A percentile compares a stretch with the other conserved stretches of the same genome.
Evolutionary conservation across 2,113 vertebrate genomes (phyloP).

Genomic region (Greenwoodochromis staneri): DNA sequence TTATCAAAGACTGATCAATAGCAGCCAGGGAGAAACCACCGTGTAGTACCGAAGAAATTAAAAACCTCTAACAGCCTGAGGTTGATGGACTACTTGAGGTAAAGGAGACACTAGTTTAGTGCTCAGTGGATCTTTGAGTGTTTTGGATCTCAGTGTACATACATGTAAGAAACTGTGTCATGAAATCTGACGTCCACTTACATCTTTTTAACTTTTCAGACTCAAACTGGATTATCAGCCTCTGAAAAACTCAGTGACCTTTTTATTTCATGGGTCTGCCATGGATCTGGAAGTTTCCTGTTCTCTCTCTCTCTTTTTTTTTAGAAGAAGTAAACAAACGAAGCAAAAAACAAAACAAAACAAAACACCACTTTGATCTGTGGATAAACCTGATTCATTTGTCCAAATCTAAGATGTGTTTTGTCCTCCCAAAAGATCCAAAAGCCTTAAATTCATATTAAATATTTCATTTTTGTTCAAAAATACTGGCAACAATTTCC

Average conservation of each 20-base stretch:
- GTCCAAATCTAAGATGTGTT: neutral
- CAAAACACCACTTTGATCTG: neutral
- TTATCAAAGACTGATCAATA: slow-evolving; percentile 80
- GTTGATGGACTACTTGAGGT: neutral
- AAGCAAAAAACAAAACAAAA: neutral
- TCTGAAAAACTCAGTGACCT: neutral
- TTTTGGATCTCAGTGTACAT: neutral
- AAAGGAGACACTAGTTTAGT: neutral
- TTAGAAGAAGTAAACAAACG: neutral
- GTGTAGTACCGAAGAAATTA: neutral
- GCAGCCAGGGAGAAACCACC: slow-evolving; percentile 66
- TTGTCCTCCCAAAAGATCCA: neutral
- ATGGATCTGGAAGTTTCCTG: neutral
- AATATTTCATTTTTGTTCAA: neutral
- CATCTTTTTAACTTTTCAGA: neutral
- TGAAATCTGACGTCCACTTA: neutral
- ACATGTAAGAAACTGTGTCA: neutral
- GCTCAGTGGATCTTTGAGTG: neutral
- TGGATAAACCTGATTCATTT: neutral
- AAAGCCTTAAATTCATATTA: neutral
- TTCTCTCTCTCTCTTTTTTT: neutral
- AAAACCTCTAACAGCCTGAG: neutral
- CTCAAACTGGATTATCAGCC: neutral
- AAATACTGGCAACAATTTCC: neutral
- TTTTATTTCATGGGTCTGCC: neutral